Conservation (phyloP, 2,797 vertebrate species). For the Botia almorhae region DNA sequence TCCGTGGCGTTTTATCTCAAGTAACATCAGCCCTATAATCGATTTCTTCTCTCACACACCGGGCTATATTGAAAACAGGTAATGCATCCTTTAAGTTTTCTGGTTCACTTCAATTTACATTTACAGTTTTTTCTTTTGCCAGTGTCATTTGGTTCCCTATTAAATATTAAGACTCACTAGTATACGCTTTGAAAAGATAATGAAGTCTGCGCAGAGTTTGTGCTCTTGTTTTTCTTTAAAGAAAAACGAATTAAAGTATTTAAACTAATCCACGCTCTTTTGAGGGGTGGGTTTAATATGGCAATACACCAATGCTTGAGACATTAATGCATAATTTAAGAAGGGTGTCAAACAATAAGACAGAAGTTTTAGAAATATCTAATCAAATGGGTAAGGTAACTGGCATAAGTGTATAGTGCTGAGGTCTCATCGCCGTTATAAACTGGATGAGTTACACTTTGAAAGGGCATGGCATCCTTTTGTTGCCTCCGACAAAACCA, state of each 20-base stretch:
- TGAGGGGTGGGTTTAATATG: constrained; percentile 6
- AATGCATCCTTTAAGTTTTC: constrained; percentile 64
- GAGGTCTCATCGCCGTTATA: constrained; percentile 7
- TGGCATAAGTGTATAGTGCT: neutral
- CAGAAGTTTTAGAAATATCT: constrained; percentile 19
- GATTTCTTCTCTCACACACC: constrained; percentile 30
- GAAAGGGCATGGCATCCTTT: constrained; percentile 19
- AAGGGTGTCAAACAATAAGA: neutral
- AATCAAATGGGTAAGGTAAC: neutral
- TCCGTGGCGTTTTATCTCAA: constrained; percentile 39
- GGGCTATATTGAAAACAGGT: constrained; percentile 16
- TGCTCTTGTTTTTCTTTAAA: constrained; percentile 81
- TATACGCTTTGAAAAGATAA: constrained; percentile 82
- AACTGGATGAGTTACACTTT: constrained; percentile 13
- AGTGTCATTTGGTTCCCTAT: constrained; percentile 74
- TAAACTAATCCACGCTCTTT: too few relatives aligned
- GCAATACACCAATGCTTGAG: neutral
- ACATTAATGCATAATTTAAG: constrained; percentile 10
- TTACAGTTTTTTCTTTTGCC: constrained; percentile 75
- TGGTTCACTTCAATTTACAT: constrained; percentile 65
- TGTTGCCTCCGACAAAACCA: constrained; percentile 37
- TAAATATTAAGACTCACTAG: constrained; percentile 79
- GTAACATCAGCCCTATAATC: constrained; percentile 41
- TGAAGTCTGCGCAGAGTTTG: constrained; percentile 72
- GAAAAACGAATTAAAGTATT: constrained; percentile 37